A percentile compares a stretch with the other conserved stretches of the same genome.
Conservation (phyloP, 2,797 vertebrate species). For the Hippocampus kuda region DNA sequence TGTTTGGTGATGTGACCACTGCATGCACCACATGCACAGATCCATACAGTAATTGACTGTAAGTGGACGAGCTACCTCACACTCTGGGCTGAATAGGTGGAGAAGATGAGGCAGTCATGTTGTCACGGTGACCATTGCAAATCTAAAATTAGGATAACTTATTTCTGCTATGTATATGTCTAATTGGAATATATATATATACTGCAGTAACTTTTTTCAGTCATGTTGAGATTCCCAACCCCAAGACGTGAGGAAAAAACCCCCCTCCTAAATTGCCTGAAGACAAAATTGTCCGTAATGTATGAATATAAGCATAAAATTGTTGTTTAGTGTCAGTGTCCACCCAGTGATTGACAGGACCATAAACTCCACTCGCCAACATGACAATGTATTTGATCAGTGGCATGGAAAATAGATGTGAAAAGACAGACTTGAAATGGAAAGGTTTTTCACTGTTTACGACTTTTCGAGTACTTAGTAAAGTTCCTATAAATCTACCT, state of each 20-base stretch:
- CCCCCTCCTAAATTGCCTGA: neutral
- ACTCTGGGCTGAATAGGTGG: neutral
- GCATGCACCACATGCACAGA: neutral
- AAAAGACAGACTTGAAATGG: conserved; percentile 19
- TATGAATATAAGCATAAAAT: neutral
- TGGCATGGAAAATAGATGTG: neutral
- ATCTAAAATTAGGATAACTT: neutral
- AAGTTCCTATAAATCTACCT: conserved; percentile 43
- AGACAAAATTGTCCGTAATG: neutral
- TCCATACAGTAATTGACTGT: neutral
- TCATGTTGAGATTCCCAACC: neutral
- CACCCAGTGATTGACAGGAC: neutral
- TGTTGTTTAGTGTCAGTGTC: neutral
- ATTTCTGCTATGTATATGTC: too few relatives aligned
- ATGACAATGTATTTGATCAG: conserved; percentile 1
- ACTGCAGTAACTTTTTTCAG: neutral
- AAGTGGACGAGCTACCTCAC: neutral
- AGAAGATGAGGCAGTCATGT: neutral
- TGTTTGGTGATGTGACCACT: neutral
- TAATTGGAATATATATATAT: too few relatives aligned
- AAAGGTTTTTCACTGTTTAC: conserved; percentile 25
- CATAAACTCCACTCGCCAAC: neutral
- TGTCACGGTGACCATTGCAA: neutral
- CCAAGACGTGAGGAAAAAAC: neutral
- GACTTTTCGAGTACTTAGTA: conserved; percentile 28